Conservation (phyloP, 2,797 vertebrate genomes). For the Huso huso region DNA sequence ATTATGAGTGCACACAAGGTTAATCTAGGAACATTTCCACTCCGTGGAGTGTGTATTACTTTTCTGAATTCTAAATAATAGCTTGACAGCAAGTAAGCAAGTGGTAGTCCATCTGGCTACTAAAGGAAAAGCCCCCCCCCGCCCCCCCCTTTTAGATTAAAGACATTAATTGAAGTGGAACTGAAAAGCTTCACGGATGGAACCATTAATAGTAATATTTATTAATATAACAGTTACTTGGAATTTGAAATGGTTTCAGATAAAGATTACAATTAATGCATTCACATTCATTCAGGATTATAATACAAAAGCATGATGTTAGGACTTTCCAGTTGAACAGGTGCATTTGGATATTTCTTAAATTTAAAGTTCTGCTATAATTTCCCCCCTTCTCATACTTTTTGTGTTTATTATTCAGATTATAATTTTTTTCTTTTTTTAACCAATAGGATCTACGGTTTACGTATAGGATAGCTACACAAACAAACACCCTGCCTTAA, state of each 20-base stretch:
- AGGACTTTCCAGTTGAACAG: neutral
- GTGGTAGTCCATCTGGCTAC: neutral
- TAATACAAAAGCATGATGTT: neutral
- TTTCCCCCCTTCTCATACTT: neutral
- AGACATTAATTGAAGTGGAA: neutral
- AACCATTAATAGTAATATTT: neutral
- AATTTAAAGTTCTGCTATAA: neutral
- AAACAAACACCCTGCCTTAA: neutral
- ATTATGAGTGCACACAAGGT: neutral
- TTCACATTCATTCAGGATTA: neutral
- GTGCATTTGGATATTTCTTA: neutral
- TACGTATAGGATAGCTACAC: neutral
- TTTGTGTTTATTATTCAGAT: neutral
- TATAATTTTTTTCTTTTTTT: neutral
- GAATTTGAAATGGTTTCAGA: constrained; percentile 4
- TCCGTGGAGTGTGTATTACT: neutral
- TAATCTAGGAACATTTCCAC: neutral
- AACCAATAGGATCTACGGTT: neutral
- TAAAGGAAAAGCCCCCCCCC: neutral
- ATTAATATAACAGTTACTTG: neutral
- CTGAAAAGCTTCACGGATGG: neutral
- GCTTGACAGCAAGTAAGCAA: neutral
- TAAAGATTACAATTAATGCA: neutral
- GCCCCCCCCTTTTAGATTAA: neutral
- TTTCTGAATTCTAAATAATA: neutral